Evolutionary conservation across 2,113 vertebrate species (phyloP), one percentile per base, ranked within the genome.

Genomic region (Chaetodon auriga): DNA sequence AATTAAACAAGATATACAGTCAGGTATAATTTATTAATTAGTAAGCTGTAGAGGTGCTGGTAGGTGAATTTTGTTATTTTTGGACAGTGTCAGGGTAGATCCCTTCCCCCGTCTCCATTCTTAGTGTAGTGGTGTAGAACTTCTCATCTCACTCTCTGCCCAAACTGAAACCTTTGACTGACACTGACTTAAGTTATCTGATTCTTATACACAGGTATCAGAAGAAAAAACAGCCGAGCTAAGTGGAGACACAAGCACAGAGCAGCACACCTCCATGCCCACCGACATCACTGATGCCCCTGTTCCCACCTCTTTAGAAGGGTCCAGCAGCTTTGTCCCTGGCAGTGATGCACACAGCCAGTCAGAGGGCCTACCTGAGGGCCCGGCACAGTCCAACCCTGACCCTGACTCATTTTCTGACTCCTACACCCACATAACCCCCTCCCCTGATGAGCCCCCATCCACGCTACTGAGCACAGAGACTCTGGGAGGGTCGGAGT

Each of bases 351-450:
- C 75, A 10, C 84, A 58, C 85, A 58, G 49, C 78, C 87, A 74
- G n/a, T 55, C 84, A 12, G 79, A 72, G 35, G 79, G 68, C 55
- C 76, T 48, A 12, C 76, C 86, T 8, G 83, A 86, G 77, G 82
- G 51, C 65, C 61, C 2, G 0, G 55, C 45, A 0, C 78, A 70
- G 64, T 65, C 82, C 69, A 65, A 48, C 78, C 19, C 75, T 6
- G 92, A 94, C 23, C 78, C 86, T 0, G 93, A 95, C 57, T 89
- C 91, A 1, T 95, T 94, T 84, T 94, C 93, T 19, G 94, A 95
- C 81, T 92, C 95, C 25, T 92, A 86, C 79, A 84, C 94, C 65
- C 92, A 94, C 83, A 68, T 94, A 18, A 88, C 85, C 53, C 80
- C 90, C 15, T 85, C 89, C 48, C 64, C 89, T 14, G 91, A 87